phyloP scores from a whole-genome alignment of 2,113 vertebrate species.

The Spizaetus ornatus region DNA sequence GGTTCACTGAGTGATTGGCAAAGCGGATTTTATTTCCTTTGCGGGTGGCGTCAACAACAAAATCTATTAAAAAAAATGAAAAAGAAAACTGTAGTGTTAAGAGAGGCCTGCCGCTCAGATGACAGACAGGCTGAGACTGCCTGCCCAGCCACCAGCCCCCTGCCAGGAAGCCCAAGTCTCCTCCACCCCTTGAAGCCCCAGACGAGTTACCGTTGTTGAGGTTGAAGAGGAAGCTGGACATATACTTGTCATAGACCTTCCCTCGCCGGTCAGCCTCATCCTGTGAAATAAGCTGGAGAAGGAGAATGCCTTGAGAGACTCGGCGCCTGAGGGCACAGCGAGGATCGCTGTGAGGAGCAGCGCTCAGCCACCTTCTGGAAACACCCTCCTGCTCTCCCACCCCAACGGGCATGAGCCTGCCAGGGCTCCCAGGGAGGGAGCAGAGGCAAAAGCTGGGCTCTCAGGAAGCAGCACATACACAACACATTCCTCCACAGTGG shows the following conservation, averaged over 20 bases:
- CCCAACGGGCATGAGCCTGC: not conserved
- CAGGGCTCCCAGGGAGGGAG: not conserved
- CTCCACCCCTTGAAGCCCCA: not conserved
- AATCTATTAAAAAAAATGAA: constrained; percentile 75
- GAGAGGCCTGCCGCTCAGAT: not conserved
- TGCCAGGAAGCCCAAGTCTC: not conserved
- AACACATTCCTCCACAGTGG: rapidly evolving
- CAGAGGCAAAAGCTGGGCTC: not conserved
- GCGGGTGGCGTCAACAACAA: constrained; percentile 95
- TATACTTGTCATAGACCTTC: constrained; percentile 98
- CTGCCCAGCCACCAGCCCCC: rapidly evolving
- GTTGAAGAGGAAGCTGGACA: constrained; percentile 99
- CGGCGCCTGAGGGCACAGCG: not conserved
- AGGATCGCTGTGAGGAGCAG: not conserved
- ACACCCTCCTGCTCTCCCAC: not conserved
- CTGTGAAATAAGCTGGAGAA: constrained; percentile 91
- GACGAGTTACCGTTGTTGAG: constrained; percentile 88
- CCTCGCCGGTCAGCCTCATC: constrained; percentile 96
- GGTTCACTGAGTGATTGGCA: constrained; percentile 97
- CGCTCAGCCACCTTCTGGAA: not conserved
- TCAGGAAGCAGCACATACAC: not conserved
- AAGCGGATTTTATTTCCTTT: constrained; percentile 99
- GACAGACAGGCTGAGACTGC: not conserved
- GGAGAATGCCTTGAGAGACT: not conserved
- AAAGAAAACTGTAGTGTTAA: not conserved